A percentile compares a stretch with the other conserved stretches of the same genome.
Evolutionary conservation across 2,113 vertebrate species (phyloP).

Genomic region (Coptodon rendalli): DNA sequence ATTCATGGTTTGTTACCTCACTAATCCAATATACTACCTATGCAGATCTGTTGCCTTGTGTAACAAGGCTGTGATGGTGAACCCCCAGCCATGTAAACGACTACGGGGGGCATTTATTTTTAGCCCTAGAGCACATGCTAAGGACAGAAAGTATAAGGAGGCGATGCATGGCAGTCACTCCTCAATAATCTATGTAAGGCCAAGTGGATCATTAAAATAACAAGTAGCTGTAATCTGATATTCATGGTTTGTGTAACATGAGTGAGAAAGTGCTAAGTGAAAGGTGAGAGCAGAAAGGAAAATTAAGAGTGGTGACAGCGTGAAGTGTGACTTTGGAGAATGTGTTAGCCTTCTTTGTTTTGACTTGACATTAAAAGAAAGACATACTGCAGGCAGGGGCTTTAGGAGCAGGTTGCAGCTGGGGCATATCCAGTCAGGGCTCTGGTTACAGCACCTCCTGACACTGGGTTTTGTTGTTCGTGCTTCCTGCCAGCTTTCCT

Average conservation of each 20-base stretch:
- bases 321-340: constrained; percentile 20
- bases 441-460: constrained; percentile 38
- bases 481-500: neutral
- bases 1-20: neutral
- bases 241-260: constrained; percentile 15
- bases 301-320: constrained; percentile 8
- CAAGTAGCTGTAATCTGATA: constrained; percentile 35
- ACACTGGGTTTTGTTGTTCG: constrained; percentile 31
- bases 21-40: constrained; percentile 62
- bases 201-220: constrained; percentile 41
- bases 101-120: constrained; percentile 54
- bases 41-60: constrained; percentile 45
- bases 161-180: neutral
- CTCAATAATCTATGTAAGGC: constrained; percentile 6
- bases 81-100: constrained; percentile 26
- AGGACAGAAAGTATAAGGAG: constrained; percentile 8
- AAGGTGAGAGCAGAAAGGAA: constrained; percentile 1
- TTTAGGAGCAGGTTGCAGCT: neutral
- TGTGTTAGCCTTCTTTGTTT: constrained; percentile 32
- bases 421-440: constrained; percentile 7
- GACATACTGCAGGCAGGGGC: neutral
- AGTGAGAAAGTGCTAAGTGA: constrained; percentile 15
- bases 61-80: constrained; percentile 42
- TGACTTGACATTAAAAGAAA: constrained; percentile 9
- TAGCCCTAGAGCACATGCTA: constrained; percentile 43